phyloP scores from a whole-genome alignment of 2,888 invertebrate species.

The Latrodectus elegans region DNA sequence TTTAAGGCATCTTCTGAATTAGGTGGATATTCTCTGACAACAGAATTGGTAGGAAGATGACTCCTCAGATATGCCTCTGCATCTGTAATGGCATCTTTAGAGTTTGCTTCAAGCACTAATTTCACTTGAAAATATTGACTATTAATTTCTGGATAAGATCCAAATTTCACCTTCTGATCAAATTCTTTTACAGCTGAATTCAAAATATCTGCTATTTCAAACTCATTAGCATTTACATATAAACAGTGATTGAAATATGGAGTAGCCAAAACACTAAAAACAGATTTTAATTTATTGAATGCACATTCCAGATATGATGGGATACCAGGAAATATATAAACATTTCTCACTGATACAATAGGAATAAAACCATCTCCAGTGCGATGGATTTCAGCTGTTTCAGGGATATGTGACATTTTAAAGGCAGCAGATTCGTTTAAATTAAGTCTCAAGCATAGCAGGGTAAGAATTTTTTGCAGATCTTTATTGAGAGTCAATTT shows the following conservation, averaged over 20 bases:
- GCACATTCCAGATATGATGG: slow-evolving; percentile 78
- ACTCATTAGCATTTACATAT: slow-evolving; percentile 63
- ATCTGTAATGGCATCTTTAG: slow-evolving; percentile 73
- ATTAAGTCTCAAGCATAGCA: slow-evolving; percentile 73
- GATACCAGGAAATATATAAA: slow-evolving; percentile 83
- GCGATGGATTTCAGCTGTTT: slow-evolving; percentile 76
- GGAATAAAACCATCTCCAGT: slow-evolving; percentile 77
- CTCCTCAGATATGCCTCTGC: slow-evolving; percentile 75
- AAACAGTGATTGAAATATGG: slow-evolving; percentile 39
- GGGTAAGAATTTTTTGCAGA: slow-evolving; percentile 74
- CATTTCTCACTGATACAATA: slow-evolving; percentile 79
- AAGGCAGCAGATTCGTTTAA: slow-evolving; percentile 69
- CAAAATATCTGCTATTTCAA: slow-evolving; percentile 74
- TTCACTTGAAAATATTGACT: slow-evolving; percentile 78
- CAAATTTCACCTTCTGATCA: slow-evolving; percentile 77
- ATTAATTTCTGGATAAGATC: slow-evolving; percentile 79
- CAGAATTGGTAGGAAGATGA: slow-evolving; percentile 75
- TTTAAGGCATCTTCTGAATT: slow-evolving; percentile 41
- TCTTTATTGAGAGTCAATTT: slow-evolving; percentile 74
- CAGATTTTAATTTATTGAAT: slow-evolving; percentile 72
- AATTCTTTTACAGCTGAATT: slow-evolving; percentile 77
- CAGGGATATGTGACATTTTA: slow-evolving; percentile 75
- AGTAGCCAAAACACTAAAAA: slow-evolving; percentile 70
- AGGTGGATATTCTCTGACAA: slow-evolving; percentile 73
- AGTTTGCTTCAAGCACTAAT: slow-evolving; percentile 77